These are phyloP conservation scores for Sesia bembeciformis DNA, from an alignment of 2,888 invertebrate genomes.

Conservation along the genomic window DNA sequence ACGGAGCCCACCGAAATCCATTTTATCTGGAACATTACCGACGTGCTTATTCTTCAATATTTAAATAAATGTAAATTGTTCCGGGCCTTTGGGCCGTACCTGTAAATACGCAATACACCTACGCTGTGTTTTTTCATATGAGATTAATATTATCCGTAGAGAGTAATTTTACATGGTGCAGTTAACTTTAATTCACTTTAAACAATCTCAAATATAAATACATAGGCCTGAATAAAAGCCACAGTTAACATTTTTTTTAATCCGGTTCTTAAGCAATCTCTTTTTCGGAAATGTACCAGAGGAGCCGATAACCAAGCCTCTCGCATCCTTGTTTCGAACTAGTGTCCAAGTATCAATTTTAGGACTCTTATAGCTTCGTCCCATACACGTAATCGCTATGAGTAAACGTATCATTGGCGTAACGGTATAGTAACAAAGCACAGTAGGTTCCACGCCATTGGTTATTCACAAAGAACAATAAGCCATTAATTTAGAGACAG, in stretches of 20 bases:
- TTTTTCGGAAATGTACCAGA: too few species aligned
- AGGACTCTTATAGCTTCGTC: too few species aligned
- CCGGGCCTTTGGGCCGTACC: constrained; percentile 33
- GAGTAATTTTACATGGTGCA: background rate
- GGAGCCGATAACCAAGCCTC: too few species aligned
- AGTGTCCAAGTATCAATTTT: too few species aligned
- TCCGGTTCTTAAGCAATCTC: too few species aligned
- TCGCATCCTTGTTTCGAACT: too few species aligned
- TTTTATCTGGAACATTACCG: constrained; percentile 25
- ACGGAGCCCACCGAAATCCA: constrained; percentile 17
- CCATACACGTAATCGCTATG: too few species aligned
- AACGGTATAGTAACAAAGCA: constrained; percentile 27
- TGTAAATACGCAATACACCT: background rate
- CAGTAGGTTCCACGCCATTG: constrained; percentile 47
- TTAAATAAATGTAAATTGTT: constrained; percentile 52
- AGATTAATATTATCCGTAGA: background rate
- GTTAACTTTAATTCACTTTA: too few species aligned
- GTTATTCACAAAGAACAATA: constrained; percentile 51
- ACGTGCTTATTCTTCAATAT: constrained; percentile 37
- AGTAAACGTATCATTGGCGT: background rate
- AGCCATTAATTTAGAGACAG: constrained; percentile 33
- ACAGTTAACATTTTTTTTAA: too few species aligned
- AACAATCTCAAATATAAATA: too few species aligned
- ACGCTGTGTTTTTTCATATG: too few species aligned
- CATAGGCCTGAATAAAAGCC: too few species aligned